Evolutionary conservation across 2,113 vertebrate genomes (phyloP), one percentile per base, ranked within the genome.

Genomic region (Paralichthys olivaceus): DNA sequence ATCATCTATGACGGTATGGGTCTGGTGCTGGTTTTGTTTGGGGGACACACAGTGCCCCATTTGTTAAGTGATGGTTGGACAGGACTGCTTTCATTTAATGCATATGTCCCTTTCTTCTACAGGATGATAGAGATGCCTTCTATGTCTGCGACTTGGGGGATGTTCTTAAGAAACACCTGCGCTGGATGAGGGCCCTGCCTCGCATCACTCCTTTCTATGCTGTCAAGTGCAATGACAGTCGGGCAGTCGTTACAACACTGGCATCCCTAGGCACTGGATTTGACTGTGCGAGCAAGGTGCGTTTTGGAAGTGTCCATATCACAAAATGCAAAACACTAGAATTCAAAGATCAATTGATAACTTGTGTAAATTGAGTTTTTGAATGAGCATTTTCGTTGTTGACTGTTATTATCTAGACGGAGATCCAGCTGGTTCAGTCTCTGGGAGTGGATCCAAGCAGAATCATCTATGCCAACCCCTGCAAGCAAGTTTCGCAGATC

Each of bases 381-480:
- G 17, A 47, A 17, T 17, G 1, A 23, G 1, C 43, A 64, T 63
- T 29, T 22, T 25, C 25, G 14, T 49, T 49, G 22, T 69, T 87
- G 56, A 64, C 55, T 69, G 51, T 75, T 80, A 5, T 19, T 28
- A 69, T 67, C 66, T 82, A 99, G 98, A 97, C 77, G 9, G 98
- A 99, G 91, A 99, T 99, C 73, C 96, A 98, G 51, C 75, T 99
- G 83, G 95, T 99, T 19, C 98, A 98, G 93, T 95, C 95, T 87
- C 92, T 96, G 6, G 97, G 97, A 66, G 97, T 99, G 7, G 94
- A 96, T 71, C 94, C 97, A 2, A 94, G 95, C 78, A 91, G 95
- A 91, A 97, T 99, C 74, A 99, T 99, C 92, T 99, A 99, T 86
- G 98, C 98, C 81, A 99, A 99, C 86, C 98, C 98, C 54, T 99